Percentiles rank a stretch among this genome's conserved stretches.
These are phyloP conservation scores for Brienomyrus brachyistius DNA, from an alignment of 2,113 vertebrate genomes.

Conservation along the genomic window DNA sequence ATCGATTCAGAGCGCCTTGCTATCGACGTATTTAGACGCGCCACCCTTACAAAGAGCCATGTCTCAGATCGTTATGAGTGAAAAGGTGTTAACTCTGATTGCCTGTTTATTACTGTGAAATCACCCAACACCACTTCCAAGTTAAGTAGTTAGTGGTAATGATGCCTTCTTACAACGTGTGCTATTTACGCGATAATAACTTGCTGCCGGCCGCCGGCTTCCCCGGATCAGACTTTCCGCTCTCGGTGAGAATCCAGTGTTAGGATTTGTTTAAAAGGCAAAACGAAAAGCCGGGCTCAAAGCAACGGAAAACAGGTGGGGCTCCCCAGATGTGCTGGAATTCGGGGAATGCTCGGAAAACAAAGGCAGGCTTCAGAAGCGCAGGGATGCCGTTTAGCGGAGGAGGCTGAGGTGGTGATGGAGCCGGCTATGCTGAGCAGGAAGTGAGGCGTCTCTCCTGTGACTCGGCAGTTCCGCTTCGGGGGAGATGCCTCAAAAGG, in stretches of 20 bases:
- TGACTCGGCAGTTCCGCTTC: conserved; percentile 77
- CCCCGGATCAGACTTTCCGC: neutral
- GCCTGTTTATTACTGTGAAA: neutral
- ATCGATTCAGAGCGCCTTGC: neutral
- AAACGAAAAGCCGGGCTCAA: neutral
- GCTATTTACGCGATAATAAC: neutral
- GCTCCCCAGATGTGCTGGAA: neutral
- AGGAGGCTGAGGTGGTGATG: neutral
- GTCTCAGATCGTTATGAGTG: neutral
- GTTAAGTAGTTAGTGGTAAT: neutral
- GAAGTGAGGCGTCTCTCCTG: conserved; percentile 1
- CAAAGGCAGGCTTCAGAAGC: neutral
- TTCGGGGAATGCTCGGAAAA: neutral
- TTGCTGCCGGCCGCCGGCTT: neutral
- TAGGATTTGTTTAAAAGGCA: neutral
- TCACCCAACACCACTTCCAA: neutral
- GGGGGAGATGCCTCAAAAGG: conserved; percentile 88
- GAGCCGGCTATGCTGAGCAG: neutral
- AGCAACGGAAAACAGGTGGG: neutral
- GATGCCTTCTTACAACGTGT: neutral
- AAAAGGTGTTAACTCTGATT: neutral
- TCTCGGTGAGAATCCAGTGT: neutral
- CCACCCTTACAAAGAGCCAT: neutral
- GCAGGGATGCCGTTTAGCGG: neutral
- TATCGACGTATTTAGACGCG: neutral